These are phyloP conservation scores for Brachyrhaphis roseni DNA, from an alignment of 2,797 vertebrate species.

Conservation along the genomic window DNA sequence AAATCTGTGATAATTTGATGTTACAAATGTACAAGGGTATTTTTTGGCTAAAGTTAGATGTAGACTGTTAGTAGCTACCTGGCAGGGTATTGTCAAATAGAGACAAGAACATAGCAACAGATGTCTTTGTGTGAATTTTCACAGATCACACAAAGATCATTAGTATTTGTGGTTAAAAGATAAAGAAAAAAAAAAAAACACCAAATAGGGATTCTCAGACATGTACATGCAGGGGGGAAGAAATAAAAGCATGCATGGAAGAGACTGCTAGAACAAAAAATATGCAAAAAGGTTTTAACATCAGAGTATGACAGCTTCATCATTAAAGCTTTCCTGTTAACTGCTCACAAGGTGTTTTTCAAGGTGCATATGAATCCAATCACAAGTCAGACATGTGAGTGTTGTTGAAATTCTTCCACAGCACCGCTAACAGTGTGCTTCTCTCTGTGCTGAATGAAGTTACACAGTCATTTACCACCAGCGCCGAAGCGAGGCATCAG, in stretches of 20 bases:
- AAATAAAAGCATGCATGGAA: conserved; percentile 11
- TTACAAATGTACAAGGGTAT: no score
- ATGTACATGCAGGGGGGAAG: conserved; percentile 11
- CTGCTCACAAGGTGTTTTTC: conserved; percentile 43
- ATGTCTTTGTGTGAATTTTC: no score
- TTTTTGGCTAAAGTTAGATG: no score
- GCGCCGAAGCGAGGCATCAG: conserved; percentile 28
- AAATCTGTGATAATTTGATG: no score
- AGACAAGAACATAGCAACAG: no score
- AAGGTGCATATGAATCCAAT: conserved; percentile 42
- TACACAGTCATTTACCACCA: conserved; percentile 18
- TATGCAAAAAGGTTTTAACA: conserved; percentile 41
- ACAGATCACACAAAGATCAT: conserved; percentile 12
- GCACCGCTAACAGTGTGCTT: background rate
- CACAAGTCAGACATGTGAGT: conserved; percentile 33
- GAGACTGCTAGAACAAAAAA: conserved; percentile 33
- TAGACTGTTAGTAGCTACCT: no score
- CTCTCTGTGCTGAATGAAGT: conserved; percentile 9
- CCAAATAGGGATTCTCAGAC: conserved; percentile 47
- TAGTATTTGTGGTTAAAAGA: conserved; percentile 81
- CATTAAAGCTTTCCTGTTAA: conserved; percentile 26
- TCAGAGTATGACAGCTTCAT: conserved; percentile 31
- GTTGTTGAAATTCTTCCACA: conserved; percentile 35
- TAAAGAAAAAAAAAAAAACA: conserved; percentile 74
- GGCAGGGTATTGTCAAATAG: no score